A percentile compares a stretch with the other conserved stretches of the same genome.
phyloP scores from a whole-genome alignment of 2,797 vertebrate genomes.

The Tympanoctomys barrerae region DNA sequence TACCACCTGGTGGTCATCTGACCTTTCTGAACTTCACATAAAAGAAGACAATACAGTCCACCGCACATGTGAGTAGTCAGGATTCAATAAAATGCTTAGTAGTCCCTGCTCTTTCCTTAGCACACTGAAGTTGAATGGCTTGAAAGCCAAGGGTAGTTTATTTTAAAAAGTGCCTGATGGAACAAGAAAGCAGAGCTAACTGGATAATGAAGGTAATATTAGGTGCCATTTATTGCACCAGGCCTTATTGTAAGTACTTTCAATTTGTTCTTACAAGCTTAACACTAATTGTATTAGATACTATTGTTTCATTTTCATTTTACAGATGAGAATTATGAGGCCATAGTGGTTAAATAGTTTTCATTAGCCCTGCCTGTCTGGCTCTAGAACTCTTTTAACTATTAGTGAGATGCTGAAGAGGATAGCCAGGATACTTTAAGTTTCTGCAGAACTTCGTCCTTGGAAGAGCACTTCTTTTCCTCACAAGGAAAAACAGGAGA shows the following conservation, averaged over 20 bases:
- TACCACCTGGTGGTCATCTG: not conserved
- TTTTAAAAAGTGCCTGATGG: slow-evolving; percentile 46
- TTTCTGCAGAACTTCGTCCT: not conserved
- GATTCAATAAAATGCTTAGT: not conserved
- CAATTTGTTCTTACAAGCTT: not conserved
- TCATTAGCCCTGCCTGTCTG: not conserved
- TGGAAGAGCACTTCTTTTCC: not conserved
- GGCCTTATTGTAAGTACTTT: not conserved
- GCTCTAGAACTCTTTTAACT: not conserved
- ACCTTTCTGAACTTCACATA: slow-evolving; percentile 31
- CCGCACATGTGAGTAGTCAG: not conserved
- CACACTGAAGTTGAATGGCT: not conserved
- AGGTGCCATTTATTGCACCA: not conserved
- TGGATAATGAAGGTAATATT: not conserved
- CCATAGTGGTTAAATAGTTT: not conserved
- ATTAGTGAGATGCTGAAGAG: not conserved
- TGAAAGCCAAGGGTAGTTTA: not conserved
- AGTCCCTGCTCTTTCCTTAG: not conserved
- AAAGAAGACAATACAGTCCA: not conserved
- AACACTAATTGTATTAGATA: not conserved
- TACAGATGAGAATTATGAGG: not conserved
- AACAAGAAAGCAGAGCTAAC: not conserved
- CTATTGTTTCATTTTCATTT: not conserved
- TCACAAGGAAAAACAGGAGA: not conserved
- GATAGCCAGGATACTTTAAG: not conserved